These are phyloP conservation scores for Oedothorax gibbosus DNA, from an alignment of 1,140 invertebrate species.

Conservation along the genomic window DNA sequence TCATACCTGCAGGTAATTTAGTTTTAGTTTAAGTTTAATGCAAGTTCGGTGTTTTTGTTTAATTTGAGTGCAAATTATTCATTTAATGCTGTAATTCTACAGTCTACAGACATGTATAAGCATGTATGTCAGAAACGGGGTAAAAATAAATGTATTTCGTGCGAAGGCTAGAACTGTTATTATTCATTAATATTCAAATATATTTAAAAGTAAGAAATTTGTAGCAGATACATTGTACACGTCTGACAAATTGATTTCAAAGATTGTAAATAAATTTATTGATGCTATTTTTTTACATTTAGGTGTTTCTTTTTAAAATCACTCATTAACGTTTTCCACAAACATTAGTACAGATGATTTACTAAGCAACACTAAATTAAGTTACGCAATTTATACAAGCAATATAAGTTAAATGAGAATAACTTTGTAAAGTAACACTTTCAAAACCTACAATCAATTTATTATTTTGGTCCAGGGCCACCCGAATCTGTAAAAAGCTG, in stretches of 20 bases:
- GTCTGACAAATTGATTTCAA: too few species aligned
- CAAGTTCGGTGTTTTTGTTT: not conserved
- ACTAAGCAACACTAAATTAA: not conserved
- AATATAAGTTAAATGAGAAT: not conserved
- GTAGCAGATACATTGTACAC: too few species aligned
- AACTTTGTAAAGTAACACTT: not conserved
- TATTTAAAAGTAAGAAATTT: too few species aligned
- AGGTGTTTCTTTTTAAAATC: not conserved
- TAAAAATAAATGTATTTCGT: too few species aligned
- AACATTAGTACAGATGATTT: too few species aligned
- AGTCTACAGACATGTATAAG: too few species aligned
- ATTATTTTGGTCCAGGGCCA: constrained; percentile 65
- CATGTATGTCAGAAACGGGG: too few species aligned
- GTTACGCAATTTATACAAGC: not conserved
- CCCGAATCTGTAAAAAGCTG: constrained; percentile 86
- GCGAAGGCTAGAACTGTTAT: too few species aligned
- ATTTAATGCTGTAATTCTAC: too few species aligned
- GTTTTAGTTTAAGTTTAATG: not conserved
- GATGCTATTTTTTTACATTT: not conserved
- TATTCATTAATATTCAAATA: too few species aligned
- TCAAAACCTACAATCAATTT: not conserved
- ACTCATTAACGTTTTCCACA: too few species aligned
- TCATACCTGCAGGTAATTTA: constrained; percentile 80
- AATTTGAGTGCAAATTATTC: not conserved
- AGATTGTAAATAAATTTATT: too few species aligned